Conservation (phyloP, 2,113 vertebrate genomes). For the Perccottus glenii region DNA sequence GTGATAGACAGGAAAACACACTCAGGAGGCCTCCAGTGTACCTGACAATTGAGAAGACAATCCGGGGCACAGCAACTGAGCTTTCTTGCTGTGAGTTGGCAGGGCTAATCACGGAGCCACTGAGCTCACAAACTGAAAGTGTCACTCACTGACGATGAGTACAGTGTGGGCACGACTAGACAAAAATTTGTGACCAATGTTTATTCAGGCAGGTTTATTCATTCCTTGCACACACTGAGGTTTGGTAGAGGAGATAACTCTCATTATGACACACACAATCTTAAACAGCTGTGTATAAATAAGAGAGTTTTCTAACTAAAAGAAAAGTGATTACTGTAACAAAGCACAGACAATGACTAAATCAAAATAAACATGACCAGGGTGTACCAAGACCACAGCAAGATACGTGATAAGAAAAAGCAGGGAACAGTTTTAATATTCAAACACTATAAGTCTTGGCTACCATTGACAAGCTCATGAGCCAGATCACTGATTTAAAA, state of each 20-base stretch:
- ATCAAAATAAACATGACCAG: too few relatives aligned
- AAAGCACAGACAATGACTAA: neutral
- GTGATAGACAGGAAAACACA: constrained; percentile 10
- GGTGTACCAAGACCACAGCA: too few relatives aligned
- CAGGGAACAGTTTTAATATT: too few relatives aligned
- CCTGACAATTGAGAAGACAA: constrained; percentile 11
- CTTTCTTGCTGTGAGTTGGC: constrained; percentile 17
- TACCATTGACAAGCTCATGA: too few relatives aligned
- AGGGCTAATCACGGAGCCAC: constrained; percentile 20
- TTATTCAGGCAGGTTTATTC: constrained; percentile 25
- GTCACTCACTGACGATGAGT: constrained; percentile 9
- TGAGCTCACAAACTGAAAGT: constrained; percentile 7
- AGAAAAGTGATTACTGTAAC: neutral
- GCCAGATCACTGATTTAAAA: too few relatives aligned
- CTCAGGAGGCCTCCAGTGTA: constrained; percentile 1
- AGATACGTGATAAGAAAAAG: too few relatives aligned
- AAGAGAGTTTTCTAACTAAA: neutral
- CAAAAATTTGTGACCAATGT: constrained; percentile 4
- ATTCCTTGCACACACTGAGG: constrained; percentile 16
- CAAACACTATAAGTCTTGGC: too few relatives aligned
- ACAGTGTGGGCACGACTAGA: neutral
- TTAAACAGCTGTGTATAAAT: neutral
- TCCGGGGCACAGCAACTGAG: neutral
- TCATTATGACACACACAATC: constrained; percentile 8
- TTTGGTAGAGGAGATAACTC: neutral